These are phyloP conservation scores for Tachystola acroxantha DNA, from an alignment of 2,888 invertebrate genomes.

Conservation along the genomic window DNA sequence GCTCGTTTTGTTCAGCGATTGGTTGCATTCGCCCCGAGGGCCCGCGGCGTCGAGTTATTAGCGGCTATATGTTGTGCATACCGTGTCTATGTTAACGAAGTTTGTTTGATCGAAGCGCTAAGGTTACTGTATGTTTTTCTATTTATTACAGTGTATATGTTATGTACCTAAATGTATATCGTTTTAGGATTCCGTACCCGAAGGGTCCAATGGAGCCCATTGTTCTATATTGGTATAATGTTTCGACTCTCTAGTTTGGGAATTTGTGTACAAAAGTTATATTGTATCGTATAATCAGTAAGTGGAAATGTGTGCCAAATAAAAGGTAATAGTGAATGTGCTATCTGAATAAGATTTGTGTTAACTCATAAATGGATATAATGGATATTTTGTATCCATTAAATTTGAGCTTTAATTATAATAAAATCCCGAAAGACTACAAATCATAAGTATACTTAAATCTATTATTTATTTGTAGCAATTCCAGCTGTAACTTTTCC, in stretches of 20 bases:
- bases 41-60: constrained; percentile 21
- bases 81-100: constrained; percentile 22
- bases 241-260: constrained; percentile 32
- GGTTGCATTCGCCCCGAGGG: constrained; percentile 3
- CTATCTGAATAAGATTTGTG: constrained; percentile 47
- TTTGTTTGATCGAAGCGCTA: constrained; percentile 17
- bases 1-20: constrained; percentile 20
- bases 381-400: constrained; percentile 56
- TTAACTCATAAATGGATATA: constrained; percentile 44
- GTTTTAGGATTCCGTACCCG: no score
- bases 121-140: constrained; percentile 4
- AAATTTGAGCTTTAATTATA: constrained; percentile 76
- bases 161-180: no score
- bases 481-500: constrained; percentile 31
- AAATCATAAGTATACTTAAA: no score
- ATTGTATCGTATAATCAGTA: constrained; percentile 38
- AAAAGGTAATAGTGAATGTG: constrained; percentile 42
- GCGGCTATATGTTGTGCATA: constrained; percentile 29
- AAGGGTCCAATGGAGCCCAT: no score
- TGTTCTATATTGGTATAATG: constrained; percentile 22
- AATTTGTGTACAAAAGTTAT: constrained; percentile 42
- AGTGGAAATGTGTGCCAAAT: constrained; percentile 53
- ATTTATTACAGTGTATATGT: constrained; percentile 1
- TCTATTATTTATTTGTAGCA: constrained; percentile 24
- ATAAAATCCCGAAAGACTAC: constrained; percentile 62